Evolutionary conservation across 1,140 invertebrate species (phyloP).

Genomic region (Apis florea): DNA sequence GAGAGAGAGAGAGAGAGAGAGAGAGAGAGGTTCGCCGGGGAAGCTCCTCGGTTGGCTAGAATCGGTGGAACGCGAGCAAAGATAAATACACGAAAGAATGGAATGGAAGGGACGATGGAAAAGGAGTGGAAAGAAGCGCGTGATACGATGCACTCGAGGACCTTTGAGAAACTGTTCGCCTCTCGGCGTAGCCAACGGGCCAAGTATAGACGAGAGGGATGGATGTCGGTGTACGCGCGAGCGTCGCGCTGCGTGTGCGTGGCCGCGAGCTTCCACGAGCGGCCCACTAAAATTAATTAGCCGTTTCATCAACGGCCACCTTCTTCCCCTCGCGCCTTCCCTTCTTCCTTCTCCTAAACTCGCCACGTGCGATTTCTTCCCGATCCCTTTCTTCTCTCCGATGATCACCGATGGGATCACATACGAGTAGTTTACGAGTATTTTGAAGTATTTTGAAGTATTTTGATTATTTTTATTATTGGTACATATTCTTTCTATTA

Average conservation of each 20-base stretch:
- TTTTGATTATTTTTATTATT: no score
- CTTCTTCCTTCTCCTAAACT: neutral
- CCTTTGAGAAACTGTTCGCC: slow-evolving; percentile 75
- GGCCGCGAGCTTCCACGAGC: neutral
- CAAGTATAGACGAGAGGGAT: slow-evolving; percentile 74
- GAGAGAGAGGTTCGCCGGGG: slow-evolving; percentile 45
- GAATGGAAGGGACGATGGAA: neutral
- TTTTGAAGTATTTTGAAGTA: no score
- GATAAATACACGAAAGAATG: slow-evolving; percentile 52
- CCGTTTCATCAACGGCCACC: slow-evolving; percentile 48
- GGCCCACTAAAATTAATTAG: slow-evolving; percentile 66
- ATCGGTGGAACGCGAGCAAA: slow-evolving; percentile 26
- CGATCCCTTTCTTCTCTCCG: neutral
- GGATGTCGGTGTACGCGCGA: slow-evolving; percentile 2
- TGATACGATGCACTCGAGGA: slow-evolving; percentile 75
- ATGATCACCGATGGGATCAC: no score
- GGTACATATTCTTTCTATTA: no score
- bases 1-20: no score
- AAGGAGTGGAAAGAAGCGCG: slow-evolving; percentile 41
- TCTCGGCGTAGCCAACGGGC: slow-evolving; percentile 68
- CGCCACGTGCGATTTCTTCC: slow-evolving; percentile 6
- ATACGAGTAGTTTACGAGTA: no score
- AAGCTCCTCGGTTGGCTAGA: slow-evolving; percentile 7
- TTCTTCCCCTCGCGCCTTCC: neutral
- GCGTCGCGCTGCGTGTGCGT: neutral